Evolutionary conservation across 2,113 vertebrate genomes (phyloP).

Genomic region (Cryptotis parvus): DNA sequence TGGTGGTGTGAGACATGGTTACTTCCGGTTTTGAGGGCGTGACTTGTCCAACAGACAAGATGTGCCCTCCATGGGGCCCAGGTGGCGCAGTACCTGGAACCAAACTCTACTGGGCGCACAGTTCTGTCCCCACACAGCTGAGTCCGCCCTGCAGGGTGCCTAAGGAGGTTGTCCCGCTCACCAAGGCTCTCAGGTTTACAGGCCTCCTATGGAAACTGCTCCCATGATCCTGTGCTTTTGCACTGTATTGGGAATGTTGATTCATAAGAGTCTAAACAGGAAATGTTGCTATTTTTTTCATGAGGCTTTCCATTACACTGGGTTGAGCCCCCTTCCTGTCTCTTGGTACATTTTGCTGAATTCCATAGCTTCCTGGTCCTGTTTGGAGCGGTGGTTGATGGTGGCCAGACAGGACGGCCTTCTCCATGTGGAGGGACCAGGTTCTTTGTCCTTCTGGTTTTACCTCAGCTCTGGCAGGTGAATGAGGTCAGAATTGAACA

Average conservation of each 20-base stretch:
- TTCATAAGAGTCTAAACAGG: constrained; percentile 44
- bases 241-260: not conserved
- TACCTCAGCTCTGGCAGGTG: not conserved
- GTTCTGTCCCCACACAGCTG: not conserved
- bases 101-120: not conserved
- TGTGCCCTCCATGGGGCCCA: not conserved
- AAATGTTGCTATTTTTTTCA: constrained; percentile 55
- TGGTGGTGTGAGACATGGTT: not conserved
- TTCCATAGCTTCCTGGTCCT: constrained; percentile 6
- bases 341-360: not conserved
- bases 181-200: not conserved
- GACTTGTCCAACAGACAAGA: not conserved
- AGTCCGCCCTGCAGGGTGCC: not conserved
- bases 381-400: not conserved
- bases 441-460: not conserved
- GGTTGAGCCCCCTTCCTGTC: constrained; percentile 1
- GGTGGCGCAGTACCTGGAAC: not conserved
- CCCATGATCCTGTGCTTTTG: not conserved
- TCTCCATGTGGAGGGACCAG: not conserved
- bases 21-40: not conserved
- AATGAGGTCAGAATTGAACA: not conserved
- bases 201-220: not conserved
- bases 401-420: not conserved
- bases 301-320: not conserved
- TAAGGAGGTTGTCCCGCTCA: not conserved